phyloP scores from a whole-genome alignment of 2,797 vertebrate genomes.

The Benthosema pterotum region DNA sequence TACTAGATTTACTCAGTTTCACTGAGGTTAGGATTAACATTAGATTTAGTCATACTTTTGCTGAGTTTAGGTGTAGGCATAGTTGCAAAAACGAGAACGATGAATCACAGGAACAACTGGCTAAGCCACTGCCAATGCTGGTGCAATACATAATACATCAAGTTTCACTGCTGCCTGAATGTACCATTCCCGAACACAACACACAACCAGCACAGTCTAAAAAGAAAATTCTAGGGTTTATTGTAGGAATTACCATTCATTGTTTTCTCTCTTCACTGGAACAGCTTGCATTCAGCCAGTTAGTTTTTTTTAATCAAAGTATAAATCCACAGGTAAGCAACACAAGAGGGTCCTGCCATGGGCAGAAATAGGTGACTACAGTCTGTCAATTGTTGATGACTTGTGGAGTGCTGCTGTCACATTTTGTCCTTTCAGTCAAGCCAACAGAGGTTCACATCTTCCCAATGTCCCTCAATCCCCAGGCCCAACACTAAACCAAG shows the following conservation, averaged over 20 bases:
- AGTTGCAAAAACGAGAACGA: too few relatives aligned
- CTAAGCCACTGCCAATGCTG: too few relatives aligned
- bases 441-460: constrained; percentile 45
- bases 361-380: constrained; percentile 49
- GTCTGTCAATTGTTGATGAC: constrained; percentile 43
- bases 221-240: constrained; percentile 71
- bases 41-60: too few relatives aligned
- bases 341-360: constrained; percentile 52
- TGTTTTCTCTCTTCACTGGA: constrained; percentile 42
- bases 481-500: constrained; percentile 32
- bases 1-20: too few relatives aligned
- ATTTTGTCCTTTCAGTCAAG: constrained; percentile 47
- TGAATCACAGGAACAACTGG: too few relatives aligned
- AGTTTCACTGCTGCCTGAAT: too few relatives aligned
- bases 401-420: constrained; percentile 46
- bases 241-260: constrained; percentile 58
- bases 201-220: constrained; percentile 34
- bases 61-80: too few relatives aligned
- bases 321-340: constrained; percentile 80
- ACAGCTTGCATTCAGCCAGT: constrained; percentile 53
- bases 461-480: constrained; percentile 33
- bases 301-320: constrained; percentile 72
- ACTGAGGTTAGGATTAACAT: too few relatives aligned
- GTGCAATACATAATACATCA: too few relatives aligned
- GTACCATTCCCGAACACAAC: constrained; percentile 8